Evolutionary conservation across 2,888 invertebrate genomes (phyloP).

Genomic region (Andrena flavipes): DNA sequence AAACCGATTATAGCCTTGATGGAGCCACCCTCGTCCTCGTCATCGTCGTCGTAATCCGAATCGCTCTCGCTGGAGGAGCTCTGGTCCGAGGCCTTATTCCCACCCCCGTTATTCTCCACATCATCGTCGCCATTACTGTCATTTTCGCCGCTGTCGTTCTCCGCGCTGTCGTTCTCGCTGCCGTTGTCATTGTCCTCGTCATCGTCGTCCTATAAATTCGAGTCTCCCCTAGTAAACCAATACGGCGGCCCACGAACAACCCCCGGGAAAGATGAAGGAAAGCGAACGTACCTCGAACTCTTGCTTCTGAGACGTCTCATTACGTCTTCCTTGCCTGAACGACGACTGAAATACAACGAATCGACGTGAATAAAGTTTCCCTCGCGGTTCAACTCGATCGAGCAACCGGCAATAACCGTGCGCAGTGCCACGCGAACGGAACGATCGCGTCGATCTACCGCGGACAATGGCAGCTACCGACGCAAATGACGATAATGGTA

Average conservation of each 20-base stretch:
- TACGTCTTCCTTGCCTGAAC: constrained; percentile 58
- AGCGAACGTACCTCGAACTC: constrained; percentile 53
- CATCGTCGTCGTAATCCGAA: constrained; percentile 39
- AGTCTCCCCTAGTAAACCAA: no score
- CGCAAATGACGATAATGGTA: constrained; percentile 5
- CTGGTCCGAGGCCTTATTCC: constrained; percentile 15
- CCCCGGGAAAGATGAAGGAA: background rate
- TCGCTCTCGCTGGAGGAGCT: constrained; percentile 16
- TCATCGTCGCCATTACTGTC: constrained; percentile 26
- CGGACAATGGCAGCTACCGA: background rate
- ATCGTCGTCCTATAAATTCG: constrained; percentile 23
- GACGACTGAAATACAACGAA: constrained; percentile 58
- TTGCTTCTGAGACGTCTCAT: constrained; percentile 66
- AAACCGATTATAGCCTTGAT: constrained; percentile 78
- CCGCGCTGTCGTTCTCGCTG: background rate
- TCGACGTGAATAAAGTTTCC: constrained; percentile 21
- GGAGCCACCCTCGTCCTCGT: constrained; percentile 75
- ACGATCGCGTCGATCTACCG: background rate
- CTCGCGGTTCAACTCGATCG: background rate
- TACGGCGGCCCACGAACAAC: background rate
- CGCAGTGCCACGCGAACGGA: background rate
- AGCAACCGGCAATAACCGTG: background rate
- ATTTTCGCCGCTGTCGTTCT: constrained; percentile 35
- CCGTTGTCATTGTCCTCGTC: background rate
- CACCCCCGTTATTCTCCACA: constrained; percentile 34